Evolutionary conservation across 1,140 invertebrate genomes (phyloP).

Genomic region (Heliconius hewitsoni): DNA sequence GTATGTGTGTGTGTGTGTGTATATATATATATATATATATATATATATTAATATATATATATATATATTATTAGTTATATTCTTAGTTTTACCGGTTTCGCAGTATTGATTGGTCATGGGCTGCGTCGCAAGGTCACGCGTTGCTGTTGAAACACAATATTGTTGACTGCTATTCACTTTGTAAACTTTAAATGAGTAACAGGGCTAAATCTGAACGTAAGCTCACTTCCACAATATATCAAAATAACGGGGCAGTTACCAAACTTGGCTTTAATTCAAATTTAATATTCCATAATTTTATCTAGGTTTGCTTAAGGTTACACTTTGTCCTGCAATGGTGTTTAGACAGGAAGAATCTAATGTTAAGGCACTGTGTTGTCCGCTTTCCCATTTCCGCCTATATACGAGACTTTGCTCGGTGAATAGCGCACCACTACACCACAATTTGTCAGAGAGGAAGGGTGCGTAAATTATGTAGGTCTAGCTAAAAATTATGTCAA

Average conservation of each 20-base stretch:
- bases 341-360: no score
- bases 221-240: background rate
- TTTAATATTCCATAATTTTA: background rate
- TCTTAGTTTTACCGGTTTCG: constrained; percentile 16
- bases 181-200: constrained; percentile 8
- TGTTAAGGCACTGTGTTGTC: no score
- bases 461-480: no score
- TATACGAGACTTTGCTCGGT: no score
- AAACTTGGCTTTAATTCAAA: background rate
- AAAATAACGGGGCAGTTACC: background rate
- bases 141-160: constrained; percentile 14
- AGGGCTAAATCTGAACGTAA: background rate
- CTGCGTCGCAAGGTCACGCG: constrained; percentile 38
- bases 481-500: no score
- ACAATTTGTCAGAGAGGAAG: no score
- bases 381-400: no score
- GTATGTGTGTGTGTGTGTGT: background rate
- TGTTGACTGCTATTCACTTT: constrained; percentile 5
- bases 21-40: background rate
- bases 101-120: constrained; percentile 40
- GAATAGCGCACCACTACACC: no score
- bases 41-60: background rate
- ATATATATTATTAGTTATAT: background rate
- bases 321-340: no score
- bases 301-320: no score